Evolutionary conservation across 2,797 vertebrate genomes (phyloP), one percentile per base, ranked within the genome.

Genomic region (Falco cherrug): DNA sequence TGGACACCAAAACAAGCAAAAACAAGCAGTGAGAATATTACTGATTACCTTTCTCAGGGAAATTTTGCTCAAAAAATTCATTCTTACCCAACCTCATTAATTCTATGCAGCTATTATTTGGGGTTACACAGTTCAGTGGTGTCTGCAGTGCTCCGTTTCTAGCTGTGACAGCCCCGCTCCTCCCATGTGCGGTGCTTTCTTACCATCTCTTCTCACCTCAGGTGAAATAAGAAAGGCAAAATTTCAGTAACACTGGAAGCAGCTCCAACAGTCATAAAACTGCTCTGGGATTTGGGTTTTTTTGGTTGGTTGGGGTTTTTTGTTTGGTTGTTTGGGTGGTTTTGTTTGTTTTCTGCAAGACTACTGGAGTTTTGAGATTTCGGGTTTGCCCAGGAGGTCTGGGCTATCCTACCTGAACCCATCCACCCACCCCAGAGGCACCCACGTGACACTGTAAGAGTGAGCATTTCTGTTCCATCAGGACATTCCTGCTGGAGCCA

Each of bases 1-100:
- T 39, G 82, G 73, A 83, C 91, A 89, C 51, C 87, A 89, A 95
- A 96, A 88, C 67, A 79, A 63, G 82, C 41, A 35, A 67, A 95
- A 96, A 39, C 56, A 85, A 59, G 47, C 43, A 67, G 51, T 48
- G 59, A 93, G 87, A 85, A 54, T 39, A 76, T 57, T 57, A 57
- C 59, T 56, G 60, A 63, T 68, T 75, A 67, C 59, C 1, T 11
- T 29, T 77, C 79, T 53, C 81, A 67, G 90, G 53, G 63, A 90
- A 85, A 70, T 63, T 78, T 48, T 69, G 41, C 73, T 68, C 25
- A 73, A 61, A 82, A 74, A 51, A 14, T 0, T 56, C 43, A 70
- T n/a, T 78, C 59, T 71, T 65, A 45, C 33, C 13, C 63, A 80
- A 61, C 10, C 24, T 84, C 41, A 87, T 39, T 87, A 91, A 91